Conservation (phyloP, 2,113 vertebrate species). For the Pholis gunnellus region DNA sequence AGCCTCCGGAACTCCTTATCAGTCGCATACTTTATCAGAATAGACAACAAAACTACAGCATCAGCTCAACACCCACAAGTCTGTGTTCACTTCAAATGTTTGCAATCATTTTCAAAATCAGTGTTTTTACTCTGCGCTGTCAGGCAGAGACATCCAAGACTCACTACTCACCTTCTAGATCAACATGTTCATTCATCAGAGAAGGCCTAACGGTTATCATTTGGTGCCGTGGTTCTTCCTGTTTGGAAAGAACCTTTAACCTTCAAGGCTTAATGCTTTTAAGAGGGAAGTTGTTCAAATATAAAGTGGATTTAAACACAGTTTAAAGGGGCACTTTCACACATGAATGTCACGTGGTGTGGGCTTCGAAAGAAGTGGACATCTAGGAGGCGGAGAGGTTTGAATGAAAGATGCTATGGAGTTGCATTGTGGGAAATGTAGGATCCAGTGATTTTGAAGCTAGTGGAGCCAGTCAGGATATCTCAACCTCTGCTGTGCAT, state of each 20-base stretch:
- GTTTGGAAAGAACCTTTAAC: background rate
- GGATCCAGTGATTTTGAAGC: background rate
- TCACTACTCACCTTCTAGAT: background rate
- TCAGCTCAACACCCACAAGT: constrained; percentile 13
- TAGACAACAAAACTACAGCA: constrained; percentile 10
- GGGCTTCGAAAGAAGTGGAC: background rate
- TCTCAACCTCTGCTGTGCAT: background rate
- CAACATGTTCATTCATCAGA: constrained; percentile 13
- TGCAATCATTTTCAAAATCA: constrained; percentile 21
- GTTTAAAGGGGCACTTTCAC: background rate
- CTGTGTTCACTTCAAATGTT: constrained; percentile 6
- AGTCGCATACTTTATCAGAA: constrained; percentile 22
- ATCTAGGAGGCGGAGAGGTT: background rate
- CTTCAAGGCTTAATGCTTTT: background rate
- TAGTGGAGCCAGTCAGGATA: background rate
- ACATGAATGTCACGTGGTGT: background rate
- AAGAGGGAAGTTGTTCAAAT: background rate
- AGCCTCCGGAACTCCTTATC: constrained; percentile 36
- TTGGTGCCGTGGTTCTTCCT: background rate
- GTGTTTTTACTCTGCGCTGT: constrained; percentile 29
- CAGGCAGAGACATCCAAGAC: constrained; percentile 20
- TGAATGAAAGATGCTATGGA: background rate
- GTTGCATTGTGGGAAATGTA: constrained; percentile 1
- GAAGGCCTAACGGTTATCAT: background rate
- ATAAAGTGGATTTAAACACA: background rate